Evolutionary conservation across 2,888 invertebrate genomes (phyloP).

Genomic region (Conistra vaccinii): DNA sequence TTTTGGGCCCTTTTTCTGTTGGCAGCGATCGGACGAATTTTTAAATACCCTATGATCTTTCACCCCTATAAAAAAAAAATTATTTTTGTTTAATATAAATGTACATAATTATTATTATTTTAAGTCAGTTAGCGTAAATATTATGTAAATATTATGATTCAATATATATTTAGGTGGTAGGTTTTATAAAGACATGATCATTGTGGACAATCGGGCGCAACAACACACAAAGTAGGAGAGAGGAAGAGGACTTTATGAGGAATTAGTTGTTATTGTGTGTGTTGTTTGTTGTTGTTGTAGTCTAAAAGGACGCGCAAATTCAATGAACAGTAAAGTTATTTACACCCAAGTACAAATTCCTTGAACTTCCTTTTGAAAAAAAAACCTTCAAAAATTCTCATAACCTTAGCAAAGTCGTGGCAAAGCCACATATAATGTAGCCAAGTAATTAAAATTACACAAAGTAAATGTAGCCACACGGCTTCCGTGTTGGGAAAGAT

Average conservation of each 20-base stretch:
- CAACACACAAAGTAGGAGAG: too few relatives aligned
- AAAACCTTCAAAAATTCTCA: conserved; percentile 9
- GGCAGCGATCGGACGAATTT: too few relatives aligned
- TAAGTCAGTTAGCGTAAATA: too few relatives aligned
- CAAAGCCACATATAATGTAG: conserved; percentile 40
- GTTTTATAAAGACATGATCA: background rate
- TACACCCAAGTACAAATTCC: background rate
- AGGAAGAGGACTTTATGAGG: background rate
- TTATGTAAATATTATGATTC: too few relatives aligned
- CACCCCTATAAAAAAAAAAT: too few relatives aligned
- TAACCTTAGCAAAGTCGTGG: conserved; percentile 21
- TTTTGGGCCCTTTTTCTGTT: too few relatives aligned
- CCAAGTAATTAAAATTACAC: conserved; percentile 60
- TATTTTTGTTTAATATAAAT: too few relatives aligned
- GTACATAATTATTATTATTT: too few relatives aligned
- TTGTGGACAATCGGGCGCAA: background rate
- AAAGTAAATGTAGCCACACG: conserved; percentile 49
- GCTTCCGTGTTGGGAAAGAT: conserved; percentile 57
- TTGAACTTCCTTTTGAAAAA: background rate
- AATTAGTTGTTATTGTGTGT: background rate
- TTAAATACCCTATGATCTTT: too few relatives aligned
- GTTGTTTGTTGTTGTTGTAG: background rate
- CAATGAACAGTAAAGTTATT: background rate
- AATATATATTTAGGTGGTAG: too few relatives aligned
- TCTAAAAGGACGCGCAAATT: background rate